A percentile compares a stretch with the other conserved stretches of the same genome.
phyloP scores from a whole-genome alignment of 2,888 invertebrate genomes.

The Lepas anatifera region DNA sequence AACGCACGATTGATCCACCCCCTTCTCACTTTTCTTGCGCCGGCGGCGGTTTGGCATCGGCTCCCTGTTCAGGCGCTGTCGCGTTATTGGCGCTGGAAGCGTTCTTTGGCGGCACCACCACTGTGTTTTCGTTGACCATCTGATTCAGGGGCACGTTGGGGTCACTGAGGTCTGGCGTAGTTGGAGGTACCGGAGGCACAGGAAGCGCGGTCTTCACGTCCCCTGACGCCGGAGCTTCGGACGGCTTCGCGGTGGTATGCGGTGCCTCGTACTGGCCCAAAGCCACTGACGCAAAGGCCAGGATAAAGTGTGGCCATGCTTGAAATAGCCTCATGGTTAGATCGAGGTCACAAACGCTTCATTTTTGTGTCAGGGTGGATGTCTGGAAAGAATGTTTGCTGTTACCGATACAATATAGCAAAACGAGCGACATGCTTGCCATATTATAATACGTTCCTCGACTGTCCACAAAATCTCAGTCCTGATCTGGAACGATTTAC shows the following conservation, averaged over 20 bases:
- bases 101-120: not conserved
- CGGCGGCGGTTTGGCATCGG: no score
- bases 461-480: no score
- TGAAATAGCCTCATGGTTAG: no score
- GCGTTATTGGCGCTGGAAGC: not conserved
- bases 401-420: no score
- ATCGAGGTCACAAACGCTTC: no score
- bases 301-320: no score
- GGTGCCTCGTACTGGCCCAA: not conserved
- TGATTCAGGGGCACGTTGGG: not conserved
- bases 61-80: not conserved
- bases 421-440: no score
- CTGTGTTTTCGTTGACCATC: slow-evolving; percentile 2
- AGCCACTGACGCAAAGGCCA: not conserved
- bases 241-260: not conserved
- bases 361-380: no score
- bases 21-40: not conserved
- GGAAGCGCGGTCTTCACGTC: not conserved
- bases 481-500: no score
- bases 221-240: not conserved
- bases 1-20: no score
- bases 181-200: not conserved
- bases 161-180: not conserved
- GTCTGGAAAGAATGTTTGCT: no score
- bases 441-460: no score